Evolutionary conservation across 1,140 invertebrate species (phyloP).

Genomic region (Trachymyrmex septentrionalis): DNA sequence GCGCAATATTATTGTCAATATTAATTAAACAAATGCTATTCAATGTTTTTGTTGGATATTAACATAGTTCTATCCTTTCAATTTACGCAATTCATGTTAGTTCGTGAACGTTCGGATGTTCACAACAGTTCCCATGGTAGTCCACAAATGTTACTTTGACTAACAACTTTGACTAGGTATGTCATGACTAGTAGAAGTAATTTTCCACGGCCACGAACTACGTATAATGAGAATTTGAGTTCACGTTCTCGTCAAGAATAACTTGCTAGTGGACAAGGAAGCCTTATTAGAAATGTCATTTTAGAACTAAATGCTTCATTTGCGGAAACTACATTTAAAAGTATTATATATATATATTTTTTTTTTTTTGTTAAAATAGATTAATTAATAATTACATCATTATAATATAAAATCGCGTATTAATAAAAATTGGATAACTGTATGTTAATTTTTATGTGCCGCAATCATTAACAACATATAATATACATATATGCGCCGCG

Average conservation of each 20-base stretch:
- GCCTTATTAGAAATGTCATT: constrained; percentile 33
- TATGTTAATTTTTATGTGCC: neutral
- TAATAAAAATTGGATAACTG: neutral
- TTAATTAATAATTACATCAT: neutral
- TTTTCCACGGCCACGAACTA: constrained; percentile 54
- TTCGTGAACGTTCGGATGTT: constrained; percentile 47
- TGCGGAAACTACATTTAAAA: neutral
- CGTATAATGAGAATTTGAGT: constrained; percentile 56
- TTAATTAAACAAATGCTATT: neutral
- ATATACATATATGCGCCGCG: neutral
- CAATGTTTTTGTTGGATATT: constrained; percentile 30
- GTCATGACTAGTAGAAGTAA: constrained; percentile 55
- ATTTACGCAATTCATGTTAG: constrained; percentile 32
- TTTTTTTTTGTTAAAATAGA: neutral
- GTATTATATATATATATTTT: too few relatives aligned
- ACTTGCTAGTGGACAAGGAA: constrained; percentile 34
- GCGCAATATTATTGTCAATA: neutral
- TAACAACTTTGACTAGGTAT: constrained; percentile 61
- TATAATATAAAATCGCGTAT: neutral
- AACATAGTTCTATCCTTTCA: constrained; percentile 31
- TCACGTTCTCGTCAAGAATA: constrained; percentile 47
- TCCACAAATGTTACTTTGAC: constrained; percentile 45
- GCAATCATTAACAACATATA: neutral
- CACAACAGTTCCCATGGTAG: constrained; percentile 50
- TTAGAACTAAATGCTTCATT: constrained; percentile 32